Conservation (phyloP, 1,140 invertebrate genomes). For the Euglossa dilemma region DNA sequence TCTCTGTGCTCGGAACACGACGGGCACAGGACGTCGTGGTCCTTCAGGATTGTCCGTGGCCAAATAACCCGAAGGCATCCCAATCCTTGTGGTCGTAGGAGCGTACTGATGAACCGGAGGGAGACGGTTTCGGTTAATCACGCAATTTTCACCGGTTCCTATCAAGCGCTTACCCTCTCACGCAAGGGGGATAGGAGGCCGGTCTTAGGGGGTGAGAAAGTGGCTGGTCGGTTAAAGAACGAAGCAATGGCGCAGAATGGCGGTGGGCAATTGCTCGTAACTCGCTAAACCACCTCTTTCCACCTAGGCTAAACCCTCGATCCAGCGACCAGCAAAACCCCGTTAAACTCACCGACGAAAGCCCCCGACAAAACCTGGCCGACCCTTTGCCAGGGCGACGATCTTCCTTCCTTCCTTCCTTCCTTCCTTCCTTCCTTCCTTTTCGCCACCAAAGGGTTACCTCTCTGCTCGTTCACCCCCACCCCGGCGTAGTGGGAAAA, state of each 20-base stretch:
- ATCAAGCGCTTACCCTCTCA: slow-evolving; percentile 58
- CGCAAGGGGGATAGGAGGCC: slow-evolving; percentile 29
- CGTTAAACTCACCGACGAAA: slow-evolving; percentile 66
- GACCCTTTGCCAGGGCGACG: slow-evolving; percentile 66
- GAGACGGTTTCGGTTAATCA: slow-evolving; percentile 73
- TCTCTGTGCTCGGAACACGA: neutral
- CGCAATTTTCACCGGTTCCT: slow-evolving; percentile 69
- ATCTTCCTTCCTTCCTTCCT: slow-evolving; percentile 66
- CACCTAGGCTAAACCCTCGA: slow-evolving; percentile 57
- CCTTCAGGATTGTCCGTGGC: slow-evolving; percentile 54
- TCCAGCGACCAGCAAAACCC: slow-evolving; percentile 71
- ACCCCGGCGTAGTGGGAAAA: slow-evolving; percentile 14
- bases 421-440: slow-evolving; percentile 54
- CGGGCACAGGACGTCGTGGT: slow-evolving; percentile 26
- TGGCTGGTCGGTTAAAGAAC: slow-evolving; percentile 66
- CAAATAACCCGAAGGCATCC: slow-evolving; percentile 63
- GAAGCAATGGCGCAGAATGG: slow-evolving; percentile 72
- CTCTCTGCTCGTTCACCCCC: too few species aligned
- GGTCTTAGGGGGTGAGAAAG: slow-evolving; percentile 53
- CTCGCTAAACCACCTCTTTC: slow-evolving; percentile 65
- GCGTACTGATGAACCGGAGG: slow-evolving; percentile 67
- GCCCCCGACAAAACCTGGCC: slow-evolving; percentile 61
- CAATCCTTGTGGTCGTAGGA: slow-evolving; percentile 64
- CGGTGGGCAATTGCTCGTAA: slow-evolving; percentile 78
- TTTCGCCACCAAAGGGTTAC: slow-evolving; percentile 37